These are phyloP conservation scores for Menidia beryllina DNA, from an alignment of 2,113 vertebrate genomes.

Conservation along the genomic window DNA sequence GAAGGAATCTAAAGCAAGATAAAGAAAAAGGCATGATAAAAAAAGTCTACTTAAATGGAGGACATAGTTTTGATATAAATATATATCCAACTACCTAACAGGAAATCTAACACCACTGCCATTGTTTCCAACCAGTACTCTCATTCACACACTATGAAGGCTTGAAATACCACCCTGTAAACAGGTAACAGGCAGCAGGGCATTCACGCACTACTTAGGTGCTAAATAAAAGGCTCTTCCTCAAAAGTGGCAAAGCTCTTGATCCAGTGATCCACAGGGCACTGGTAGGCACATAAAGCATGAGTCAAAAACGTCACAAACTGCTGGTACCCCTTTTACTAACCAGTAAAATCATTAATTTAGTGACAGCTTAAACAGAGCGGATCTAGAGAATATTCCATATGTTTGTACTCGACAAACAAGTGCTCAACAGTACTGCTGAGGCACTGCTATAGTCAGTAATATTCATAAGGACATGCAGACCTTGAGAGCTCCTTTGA, in stretches of 20 bases:
- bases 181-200: conserved; percentile 28
- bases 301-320: neutral
- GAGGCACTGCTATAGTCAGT: neutral
- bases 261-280: conserved; percentile 48
- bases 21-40: too few species aligned
- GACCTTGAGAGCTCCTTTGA: neutral
- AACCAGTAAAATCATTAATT: neutral
- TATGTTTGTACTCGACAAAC: neutral
- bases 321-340: too few species aligned
- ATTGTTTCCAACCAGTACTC: neutral
- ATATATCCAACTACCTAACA: conserved; percentile 1
- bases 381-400: neutral
- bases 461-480: neutral
- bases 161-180: conserved; percentile 63
- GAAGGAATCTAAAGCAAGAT: too few species aligned
- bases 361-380: neutral
- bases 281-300: conserved; percentile 15
- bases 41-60: too few species aligned
- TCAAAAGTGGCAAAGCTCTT: conserved; percentile 50
- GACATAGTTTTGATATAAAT: conserved; percentile 1
- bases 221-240: conserved; percentile 60
- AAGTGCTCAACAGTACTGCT: neutral
- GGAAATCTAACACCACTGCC: neutral
- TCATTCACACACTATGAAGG: conserved; percentile 6
- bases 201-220: conserved; percentile 38